A percentile compares a stretch with the other conserved stretches of the same genome.
phyloP scores from a whole-genome alignment of 2,113 vertebrate genomes.

The Ophthalmolycus amberensis region DNA sequence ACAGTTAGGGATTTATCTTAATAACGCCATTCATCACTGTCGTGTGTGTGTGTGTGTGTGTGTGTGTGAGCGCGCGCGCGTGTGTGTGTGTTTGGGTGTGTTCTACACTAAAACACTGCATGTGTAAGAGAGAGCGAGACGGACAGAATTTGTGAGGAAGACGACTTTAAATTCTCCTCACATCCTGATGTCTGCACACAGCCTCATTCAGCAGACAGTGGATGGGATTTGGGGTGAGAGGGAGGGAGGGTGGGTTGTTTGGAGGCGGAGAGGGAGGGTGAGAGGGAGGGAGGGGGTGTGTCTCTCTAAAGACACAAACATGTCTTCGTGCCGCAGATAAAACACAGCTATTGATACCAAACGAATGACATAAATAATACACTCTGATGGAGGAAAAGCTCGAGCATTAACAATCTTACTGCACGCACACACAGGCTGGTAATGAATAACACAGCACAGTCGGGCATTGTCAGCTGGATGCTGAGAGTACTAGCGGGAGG shows the following conservation, averaged over 20 bases:
- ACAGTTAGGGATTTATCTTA: neutral
- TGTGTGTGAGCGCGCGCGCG: no score
- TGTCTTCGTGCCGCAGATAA: neutral
- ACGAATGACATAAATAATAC: conserved; percentile 8
- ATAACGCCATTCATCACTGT: conserved; percentile 22
- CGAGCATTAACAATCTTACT: neutral
- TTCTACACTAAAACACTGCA: neutral
- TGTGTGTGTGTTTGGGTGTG: neutral
- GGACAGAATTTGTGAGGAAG: conserved; percentile 3
- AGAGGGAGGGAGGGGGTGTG: neutral
- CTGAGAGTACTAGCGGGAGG: conserved; percentile 39
- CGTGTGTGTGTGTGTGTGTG: neutral
- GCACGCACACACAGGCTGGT: neutral
- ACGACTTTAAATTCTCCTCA: conserved; percentile 62
- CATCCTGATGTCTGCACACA: conserved; percentile 54
- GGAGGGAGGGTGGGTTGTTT: conserved; percentile 6
- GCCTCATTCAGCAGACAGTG: conserved; percentile 43
- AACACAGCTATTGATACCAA: neutral
- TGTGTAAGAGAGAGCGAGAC: neutral
- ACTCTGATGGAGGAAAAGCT: neutral
- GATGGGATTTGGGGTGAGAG: conserved; percentile 52
- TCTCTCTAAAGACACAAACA: conserved; percentile 5
- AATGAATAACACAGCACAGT: conserved; percentile 53
- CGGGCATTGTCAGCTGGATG: conserved; percentile 36
- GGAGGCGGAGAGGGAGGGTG: neutral